phyloP scores from a whole-genome alignment of 2,888 invertebrate species.

The Cerceris ruficornis region DNA sequence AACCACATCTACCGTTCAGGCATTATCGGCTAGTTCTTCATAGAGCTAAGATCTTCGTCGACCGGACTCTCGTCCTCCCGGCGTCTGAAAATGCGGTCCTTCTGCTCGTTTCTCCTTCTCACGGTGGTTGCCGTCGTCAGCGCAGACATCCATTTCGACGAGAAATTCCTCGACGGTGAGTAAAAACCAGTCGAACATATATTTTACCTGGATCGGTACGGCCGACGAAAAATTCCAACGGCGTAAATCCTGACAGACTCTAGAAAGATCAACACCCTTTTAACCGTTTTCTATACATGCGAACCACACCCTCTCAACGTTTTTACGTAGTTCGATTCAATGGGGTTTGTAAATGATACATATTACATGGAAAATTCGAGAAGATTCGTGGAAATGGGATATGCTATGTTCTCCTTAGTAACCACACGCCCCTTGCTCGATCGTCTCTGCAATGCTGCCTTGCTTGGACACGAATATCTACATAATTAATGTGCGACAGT shows the following conservation, averaged over 20 bases:
- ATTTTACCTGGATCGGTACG: neutral
- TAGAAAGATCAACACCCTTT: slow-evolving; percentile 48
- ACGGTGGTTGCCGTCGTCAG: slow-evolving; percentile 84
- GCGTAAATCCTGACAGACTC: neutral
- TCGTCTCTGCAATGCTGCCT: neutral
- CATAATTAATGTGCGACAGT: neutral
- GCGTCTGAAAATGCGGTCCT: slow-evolving; percentile 83
- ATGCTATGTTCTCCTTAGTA: slow-evolving; percentile 47
- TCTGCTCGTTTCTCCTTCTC: slow-evolving; percentile 84
- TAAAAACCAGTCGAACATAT: slow-evolving; percentile 62
- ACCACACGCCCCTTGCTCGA: slow-evolving; percentile 53
- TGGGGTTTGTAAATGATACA: neutral
- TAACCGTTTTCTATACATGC: slow-evolving; percentile 22
- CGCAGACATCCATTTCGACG: slow-evolving; percentile 90
- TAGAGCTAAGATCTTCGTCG: slow-evolving; percentile 73
- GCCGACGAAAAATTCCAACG: neutral
- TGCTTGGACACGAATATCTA: neutral
- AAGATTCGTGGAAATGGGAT: neutral
- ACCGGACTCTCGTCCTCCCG: slow-evolving; percentile 62
- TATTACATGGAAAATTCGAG: neutral
- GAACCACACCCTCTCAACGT: slow-evolving; percentile 65
- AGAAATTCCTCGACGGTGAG: slow-evolving; percentile 92
- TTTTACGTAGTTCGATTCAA: neutral
- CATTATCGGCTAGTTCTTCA: slow-evolving; percentile 80
- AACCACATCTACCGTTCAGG: slow-evolving; percentile 54